Percentiles rank a stretch among this genome's conserved stretches.
phyloP scores from a whole-genome alignment of 2,888 invertebrate genomes.

The Cepaea hortensis region DNA sequence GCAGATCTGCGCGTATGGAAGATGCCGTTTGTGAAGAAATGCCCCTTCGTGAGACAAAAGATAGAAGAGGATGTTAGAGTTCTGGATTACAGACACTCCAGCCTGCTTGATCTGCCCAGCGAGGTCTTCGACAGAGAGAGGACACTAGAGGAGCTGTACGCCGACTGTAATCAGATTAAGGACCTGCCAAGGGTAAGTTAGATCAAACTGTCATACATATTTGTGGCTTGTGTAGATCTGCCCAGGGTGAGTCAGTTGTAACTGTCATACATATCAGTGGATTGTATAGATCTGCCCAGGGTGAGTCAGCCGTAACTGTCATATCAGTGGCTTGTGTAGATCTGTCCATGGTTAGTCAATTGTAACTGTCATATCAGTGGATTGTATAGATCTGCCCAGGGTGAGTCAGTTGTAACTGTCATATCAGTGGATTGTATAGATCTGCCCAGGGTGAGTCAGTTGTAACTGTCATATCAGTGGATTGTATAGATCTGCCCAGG shows the following conservation, averaged over 20 bases:
- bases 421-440: too few relatives aligned
- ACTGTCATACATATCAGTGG: neutral
- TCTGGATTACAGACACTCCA: slow-evolving; percentile 90
- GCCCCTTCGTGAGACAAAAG: slow-evolving; percentile 69
- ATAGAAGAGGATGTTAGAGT: slow-evolving; percentile 80
- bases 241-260: neutral
- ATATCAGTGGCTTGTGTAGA: too few relatives aligned
- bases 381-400: too few relatives aligned
- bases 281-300: too few relatives aligned
- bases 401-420: too few relatives aligned
- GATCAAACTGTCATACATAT: neutral
- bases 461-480: too few relatives aligned
- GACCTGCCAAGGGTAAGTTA: slow-evolving; percentile 74
- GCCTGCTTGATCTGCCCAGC: slow-evolving; percentile 89
- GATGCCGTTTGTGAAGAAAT: slow-evolving; percentile 65
- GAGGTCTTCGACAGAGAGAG: slow-evolving; percentile 93
- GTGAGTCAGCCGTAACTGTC: too few relatives aligned
- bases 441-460: too few relatives aligned
- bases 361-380: too few relatives aligned
- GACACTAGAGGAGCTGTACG: slow-evolving; percentile 89
- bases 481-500: too few relatives aligned
- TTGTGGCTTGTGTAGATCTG: neutral
- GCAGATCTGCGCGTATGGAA: neutral
- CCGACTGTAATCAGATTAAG: slow-evolving; percentile 89
- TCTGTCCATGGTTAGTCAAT: too few relatives aligned